Percentiles rank a stretch among this genome's conserved stretches.
Conservation (phyloP, 2,797 vertebrate species). For the Odontamblyopus rebecca region DNA sequence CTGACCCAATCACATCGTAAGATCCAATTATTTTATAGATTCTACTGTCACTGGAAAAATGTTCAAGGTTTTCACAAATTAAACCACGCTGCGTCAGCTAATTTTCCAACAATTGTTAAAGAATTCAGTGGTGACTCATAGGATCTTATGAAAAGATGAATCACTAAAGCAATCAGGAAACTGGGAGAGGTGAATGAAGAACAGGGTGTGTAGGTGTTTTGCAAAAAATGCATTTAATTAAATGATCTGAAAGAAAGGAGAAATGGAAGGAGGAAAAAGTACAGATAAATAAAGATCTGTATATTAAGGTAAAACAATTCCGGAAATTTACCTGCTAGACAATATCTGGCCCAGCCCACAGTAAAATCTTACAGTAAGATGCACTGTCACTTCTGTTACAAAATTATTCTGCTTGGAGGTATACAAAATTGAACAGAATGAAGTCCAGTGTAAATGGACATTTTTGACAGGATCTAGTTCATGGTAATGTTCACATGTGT, state of each 20-base stretch:
- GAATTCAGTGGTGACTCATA: not conserved
- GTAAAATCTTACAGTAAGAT: constrained; percentile 23
- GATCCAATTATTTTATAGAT: not conserved
- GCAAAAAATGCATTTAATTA: not conserved
- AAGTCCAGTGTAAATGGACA: not conserved
- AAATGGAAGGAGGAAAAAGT: not conserved
- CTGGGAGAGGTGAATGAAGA: not conserved
- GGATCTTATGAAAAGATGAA: constrained; percentile 5
- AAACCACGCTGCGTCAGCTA: not conserved
- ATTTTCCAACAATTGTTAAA: not conserved
- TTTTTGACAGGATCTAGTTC: not conserved
- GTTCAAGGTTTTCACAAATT: not conserved
- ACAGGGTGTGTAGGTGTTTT: not conserved
- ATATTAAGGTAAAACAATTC: not conserved
- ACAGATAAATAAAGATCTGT: not conserved
- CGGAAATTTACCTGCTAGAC: not conserved
- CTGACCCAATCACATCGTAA: not conserved
- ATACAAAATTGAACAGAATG: not conserved
- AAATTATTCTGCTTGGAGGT: not conserved
- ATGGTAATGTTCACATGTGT: not conserved
- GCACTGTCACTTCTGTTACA: constrained; percentile 7
- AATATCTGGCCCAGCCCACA: constrained; percentile 14
- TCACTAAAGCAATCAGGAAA: not conserved
- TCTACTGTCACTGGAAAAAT: not conserved
- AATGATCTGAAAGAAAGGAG: not conserved